Percentiles rank a stretch among this genome's conserved stretches.
phyloP scores from a whole-genome alignment of 2,113 vertebrate genomes.

The Barbus barbus region DNA sequence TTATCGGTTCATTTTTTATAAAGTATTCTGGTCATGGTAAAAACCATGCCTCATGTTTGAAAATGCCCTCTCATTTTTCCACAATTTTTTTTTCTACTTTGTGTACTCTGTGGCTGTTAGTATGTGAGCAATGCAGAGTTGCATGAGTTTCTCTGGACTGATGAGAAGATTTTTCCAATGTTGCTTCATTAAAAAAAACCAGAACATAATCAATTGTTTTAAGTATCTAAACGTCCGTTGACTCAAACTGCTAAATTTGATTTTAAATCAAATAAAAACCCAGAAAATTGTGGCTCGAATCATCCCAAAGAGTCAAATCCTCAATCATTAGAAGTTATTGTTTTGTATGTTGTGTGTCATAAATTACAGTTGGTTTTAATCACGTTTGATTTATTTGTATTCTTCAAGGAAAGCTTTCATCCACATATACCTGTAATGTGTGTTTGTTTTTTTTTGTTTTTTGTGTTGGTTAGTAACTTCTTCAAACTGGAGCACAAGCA shows the following conservation, averaged over 20 bases:
- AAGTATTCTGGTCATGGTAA: conserved; percentile 26
- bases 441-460: too few relatives aligned
- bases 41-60: background rate
- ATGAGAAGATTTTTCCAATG: background rate
- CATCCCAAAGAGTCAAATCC: background rate
- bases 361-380: background rate
- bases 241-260: background rate
- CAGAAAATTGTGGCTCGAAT: background rate
- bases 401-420: background rate
- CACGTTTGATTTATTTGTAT: background rate
- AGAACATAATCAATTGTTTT: background rate
- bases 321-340: background rate
- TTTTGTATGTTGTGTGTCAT: background rate
- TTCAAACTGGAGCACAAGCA: too few relatives aligned
- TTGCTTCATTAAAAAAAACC: background rate
- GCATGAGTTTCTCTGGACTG: background rate
- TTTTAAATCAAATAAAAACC: background rate
- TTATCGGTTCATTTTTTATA: conserved; percentile 20
- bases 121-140: background rate
- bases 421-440: background rate
- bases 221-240: too few relatives aligned
- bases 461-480: too few relatives aligned
- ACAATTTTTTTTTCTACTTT: background rate
- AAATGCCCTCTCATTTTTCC: background rate
- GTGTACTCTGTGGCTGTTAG: background rate